Percentiles rank a stretch among this genome's conserved stretches.
phyloP scores from a whole-genome alignment of 1,140 invertebrate species.

The Coenobita brevimanus region DNA sequence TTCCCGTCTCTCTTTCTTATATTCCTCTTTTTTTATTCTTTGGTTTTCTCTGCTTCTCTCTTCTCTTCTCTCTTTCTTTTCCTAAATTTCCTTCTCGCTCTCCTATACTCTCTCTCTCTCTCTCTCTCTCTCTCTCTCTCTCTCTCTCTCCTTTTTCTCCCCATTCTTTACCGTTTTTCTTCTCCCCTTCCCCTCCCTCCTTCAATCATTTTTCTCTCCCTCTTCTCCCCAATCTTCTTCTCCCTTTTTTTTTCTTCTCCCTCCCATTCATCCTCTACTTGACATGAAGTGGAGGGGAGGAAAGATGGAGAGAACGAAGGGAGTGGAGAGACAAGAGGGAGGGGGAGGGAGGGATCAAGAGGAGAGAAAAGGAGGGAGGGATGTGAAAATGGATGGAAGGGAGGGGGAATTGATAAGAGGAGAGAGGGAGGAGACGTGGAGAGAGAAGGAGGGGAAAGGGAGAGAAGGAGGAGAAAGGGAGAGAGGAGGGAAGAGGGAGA shows the following conservation, averaged over 20 bases:
- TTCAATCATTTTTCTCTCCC: background rate
- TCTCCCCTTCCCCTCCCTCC: background rate
- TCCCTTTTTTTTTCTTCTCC: background rate
- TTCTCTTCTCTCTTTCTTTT: too few relatives aligned
- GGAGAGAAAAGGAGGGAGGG: background rate
- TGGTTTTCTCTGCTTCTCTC: background rate
- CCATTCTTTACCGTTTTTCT: background rate
- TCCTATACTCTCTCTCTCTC: background rate
- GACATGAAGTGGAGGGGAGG: background rate
- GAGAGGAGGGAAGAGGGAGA: background rate
- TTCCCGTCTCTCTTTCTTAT: background rate
- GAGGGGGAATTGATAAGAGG: too few relatives aligned
- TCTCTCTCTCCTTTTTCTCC: background rate
- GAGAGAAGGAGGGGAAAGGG: background rate
- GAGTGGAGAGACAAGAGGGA: background rate
- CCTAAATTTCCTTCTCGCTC: background rate
- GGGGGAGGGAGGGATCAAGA: background rate
- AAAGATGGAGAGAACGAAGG: background rate
- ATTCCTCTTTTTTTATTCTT: too few relatives aligned
- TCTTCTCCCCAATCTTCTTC: background rate
- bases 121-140: background rate
- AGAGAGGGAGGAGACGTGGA: background rate
- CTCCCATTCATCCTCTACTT: background rate
- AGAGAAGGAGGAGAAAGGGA: background rate
- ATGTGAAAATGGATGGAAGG: background rate